Evolutionary conservation across 92 coral and sea anemone species (phyloP).

Genomic region (Phenganax marumi): DNA sequence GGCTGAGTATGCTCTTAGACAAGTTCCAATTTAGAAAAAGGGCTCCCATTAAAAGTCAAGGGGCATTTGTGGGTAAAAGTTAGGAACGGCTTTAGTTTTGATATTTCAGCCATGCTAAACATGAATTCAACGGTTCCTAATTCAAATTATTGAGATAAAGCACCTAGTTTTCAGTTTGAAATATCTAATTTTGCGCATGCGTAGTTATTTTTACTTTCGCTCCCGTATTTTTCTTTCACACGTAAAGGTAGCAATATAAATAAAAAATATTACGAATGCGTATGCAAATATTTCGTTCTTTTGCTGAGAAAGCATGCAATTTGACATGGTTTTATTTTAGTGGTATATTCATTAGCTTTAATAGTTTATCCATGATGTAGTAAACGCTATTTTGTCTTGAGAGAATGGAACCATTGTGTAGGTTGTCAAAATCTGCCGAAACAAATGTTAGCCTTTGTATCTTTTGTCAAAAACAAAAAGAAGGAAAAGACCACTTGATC

Average conservation of each 20-base stretch:
- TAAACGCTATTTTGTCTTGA: neutral
- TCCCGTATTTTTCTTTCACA: neutral
- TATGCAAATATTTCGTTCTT: neutral
- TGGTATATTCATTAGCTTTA: neutral
- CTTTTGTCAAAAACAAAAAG: slow-evolving; percentile 5
- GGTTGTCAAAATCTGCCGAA: too few species aligned
- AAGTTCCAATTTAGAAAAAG: too few species aligned
- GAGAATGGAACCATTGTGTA: neutral
- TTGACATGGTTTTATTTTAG: neutral
- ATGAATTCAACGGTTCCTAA: slow-evolving; percentile 2
- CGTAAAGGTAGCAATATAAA: neutral
- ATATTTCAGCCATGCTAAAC: slow-evolving; percentile 3
- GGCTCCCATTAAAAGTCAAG: too few species aligned
- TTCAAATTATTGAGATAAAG: neutral
- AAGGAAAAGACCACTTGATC: slow-evolving; percentile 1
- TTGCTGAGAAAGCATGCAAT: neutral
- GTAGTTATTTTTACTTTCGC: neutral
- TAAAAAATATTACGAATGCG: neutral
- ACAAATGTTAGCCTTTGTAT: neutral
- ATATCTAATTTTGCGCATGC: slow-evolving; percentile 2
- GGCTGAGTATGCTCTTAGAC: too few species aligned
- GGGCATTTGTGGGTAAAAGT: neutral
- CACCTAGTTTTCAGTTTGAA: neutral
- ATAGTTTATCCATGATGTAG: neutral
- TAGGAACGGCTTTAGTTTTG: neutral